Evolutionary conservation across 2,797 vertebrate genomes (phyloP), one percentile per base, ranked within the genome.

Genomic region (Lagocephalus sceleratus): DNA sequence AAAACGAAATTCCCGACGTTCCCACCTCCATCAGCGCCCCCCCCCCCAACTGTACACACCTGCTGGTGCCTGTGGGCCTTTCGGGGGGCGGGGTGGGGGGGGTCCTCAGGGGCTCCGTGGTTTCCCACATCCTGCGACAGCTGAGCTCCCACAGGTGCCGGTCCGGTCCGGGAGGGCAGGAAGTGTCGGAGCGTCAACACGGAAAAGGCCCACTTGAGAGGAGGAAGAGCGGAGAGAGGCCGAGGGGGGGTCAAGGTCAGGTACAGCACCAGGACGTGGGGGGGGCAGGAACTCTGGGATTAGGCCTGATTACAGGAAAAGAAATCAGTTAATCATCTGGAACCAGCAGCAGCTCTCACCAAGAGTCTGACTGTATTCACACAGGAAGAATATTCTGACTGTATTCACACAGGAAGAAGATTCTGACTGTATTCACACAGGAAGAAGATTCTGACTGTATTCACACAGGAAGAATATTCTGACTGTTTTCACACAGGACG

Each of bases 71-170:
- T 42, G 47, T 56, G 58, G 15, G 62, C 63, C 26, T 21, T n/a
- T n/a, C n/a, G n/a, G n/a, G n/a, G n/a, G n/a, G n/a, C n/a, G n/a
- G n/a, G n/a, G n/a, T n/a, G n/a, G n/a, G 49, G 12, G 1, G 0
- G 40, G 38, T 67, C 81, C 73, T 22, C 15, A 6, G 77, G 77
- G 77, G 75, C 39, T 15, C 56, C 60, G 67, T 3, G 67, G 76
- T 81, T 82, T 68, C 54, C 73, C 71, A 85, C 79, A 69, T 84
- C 80, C 82, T 79, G 77, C 56, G 6, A 58, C 77, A 82, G 78
- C 79, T 85, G 80, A 78, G 66, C 49, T 55, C 66, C 69, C 73
- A 40, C 39, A 81, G 80, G 75, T 78, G 59, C 49, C 48, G 1
- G 2, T 44, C 44, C 17, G 1, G 25, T 29, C 42, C 53, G 23